These are phyloP conservation scores for Paraplagusia blochii DNA, from an alignment of 2,113 vertebrate genomes.

Conservation along the genomic window DNA sequence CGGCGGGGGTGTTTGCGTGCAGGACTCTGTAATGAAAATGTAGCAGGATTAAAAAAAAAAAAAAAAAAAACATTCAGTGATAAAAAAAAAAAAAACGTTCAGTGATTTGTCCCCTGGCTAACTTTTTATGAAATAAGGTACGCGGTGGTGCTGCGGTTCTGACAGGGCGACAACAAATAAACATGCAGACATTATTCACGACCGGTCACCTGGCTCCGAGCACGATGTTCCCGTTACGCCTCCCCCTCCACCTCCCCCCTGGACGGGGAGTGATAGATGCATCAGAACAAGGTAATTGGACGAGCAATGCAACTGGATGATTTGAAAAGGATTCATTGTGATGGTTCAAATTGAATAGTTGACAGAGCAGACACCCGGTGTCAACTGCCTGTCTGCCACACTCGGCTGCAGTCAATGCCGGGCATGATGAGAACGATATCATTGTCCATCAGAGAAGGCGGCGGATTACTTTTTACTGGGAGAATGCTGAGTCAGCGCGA, in stretches of 20 bases:
- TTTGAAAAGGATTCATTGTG: conserved; percentile 45
- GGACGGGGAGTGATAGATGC: conserved; percentile 19
- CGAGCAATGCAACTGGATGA: conserved; percentile 39
- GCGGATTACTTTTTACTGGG: conserved; percentile 62
- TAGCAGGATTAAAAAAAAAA: conserved; percentile 8
- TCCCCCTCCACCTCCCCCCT: conserved; percentile 13
- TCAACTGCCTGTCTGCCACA: conserved; percentile 52
- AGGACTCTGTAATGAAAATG: conserved; percentile 59
- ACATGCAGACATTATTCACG: conserved; percentile 29
- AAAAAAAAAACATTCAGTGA: not conserved
- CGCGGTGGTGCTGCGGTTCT: conserved; percentile 9
- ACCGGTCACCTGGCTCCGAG: conserved; percentile 38
- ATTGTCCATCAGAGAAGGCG: conserved; percentile 58
- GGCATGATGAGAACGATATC: conserved; percentile 59
- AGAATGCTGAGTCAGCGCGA: conserved; percentile 66
- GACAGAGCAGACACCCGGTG: conserved; percentile 51
- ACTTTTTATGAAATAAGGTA: conserved; percentile 30
- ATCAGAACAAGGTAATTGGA: conserved; percentile 37
- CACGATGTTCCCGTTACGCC: conserved; percentile 19
- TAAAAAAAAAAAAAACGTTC: conserved; percentile 30
- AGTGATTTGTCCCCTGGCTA: conserved; percentile 52
- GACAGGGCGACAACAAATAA: conserved; percentile 36
- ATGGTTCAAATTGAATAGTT: conserved; percentile 41
- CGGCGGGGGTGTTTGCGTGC: conserved; percentile 43
- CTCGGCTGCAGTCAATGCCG: conserved; percentile 20